A percentile compares a stretch with the other conserved stretches of the same genome.
These are phyloP conservation scores for Sicus ferrugineus DNA, from an alignment of 2,888 invertebrate species.

Conservation along the genomic window DNA sequence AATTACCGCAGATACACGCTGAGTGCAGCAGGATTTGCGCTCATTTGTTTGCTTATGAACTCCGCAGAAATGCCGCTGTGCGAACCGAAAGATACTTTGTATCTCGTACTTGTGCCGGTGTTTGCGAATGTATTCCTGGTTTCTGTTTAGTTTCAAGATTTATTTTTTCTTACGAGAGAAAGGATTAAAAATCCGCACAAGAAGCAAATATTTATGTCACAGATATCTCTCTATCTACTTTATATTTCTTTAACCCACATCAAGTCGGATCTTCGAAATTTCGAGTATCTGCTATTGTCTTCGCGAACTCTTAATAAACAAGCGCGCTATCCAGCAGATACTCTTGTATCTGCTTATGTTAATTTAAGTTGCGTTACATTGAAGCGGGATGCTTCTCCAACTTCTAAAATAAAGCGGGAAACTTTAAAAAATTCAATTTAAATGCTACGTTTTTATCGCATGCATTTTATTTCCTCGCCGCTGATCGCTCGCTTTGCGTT, in stretches of 20 bases:
- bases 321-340: neutral
- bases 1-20: constrained; percentile 43
- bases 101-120: neutral
- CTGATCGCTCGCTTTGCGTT: neutral
- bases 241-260: no score
- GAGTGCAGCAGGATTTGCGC: neutral
- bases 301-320: neutral
- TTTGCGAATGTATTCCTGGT: no score
- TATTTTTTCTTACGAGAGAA: no score
- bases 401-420: constrained; percentile 3
- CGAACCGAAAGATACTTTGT: neutral
- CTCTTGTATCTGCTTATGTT: neutral
- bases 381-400: no score
- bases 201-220: no score
- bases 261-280: no score
- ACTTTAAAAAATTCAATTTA: constrained; percentile 14
- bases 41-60: neutral
- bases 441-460: constrained; percentile 14
- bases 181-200: no score
- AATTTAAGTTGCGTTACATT: neutral
- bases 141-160: no score
- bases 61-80: no score
- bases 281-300: neutral
- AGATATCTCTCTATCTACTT: no score
- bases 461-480: constrained; percentile 5